Evolutionary conservation across 2,113 vertebrate genomes (phyloP), one percentile per base, ranked within the genome.

Genomic region (Pholis gunnellus): DNA sequence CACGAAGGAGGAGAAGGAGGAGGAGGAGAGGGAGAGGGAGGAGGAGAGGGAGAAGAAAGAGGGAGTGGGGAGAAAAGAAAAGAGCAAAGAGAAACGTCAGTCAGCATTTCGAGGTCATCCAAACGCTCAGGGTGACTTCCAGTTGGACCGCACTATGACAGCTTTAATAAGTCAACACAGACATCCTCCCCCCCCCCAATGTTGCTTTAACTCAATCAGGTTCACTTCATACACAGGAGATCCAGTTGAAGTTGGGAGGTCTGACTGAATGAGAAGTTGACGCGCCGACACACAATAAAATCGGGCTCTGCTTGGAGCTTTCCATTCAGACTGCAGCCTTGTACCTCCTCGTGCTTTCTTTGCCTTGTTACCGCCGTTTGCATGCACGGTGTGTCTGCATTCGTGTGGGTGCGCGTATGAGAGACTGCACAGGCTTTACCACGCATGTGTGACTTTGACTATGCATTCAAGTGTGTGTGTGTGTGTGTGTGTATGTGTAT

Each of bases 271-370:
- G 65, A 87, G 71, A 88, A 27, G 56, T 60, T 79, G 40, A 76
- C 1, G n/a, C 66, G 71, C 64, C 17, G 20, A 76, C 66, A 65
- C 66, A 79, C 76, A 64, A 78, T 75, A 70, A 70, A 57, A 36
- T 56, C 36, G 29, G 79, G 67, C 82, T 64, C 68, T 76, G 59
- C 48, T 34, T 34, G 50, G 72, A 69, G 34, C 72, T 54, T 13
- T 74, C 79, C 74, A 78, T 86, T 87, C 64, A 81, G 65, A 38
- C 70, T 61, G 71, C 44, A 75, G 79, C 72, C 86, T 82, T 68
- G 57, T 60, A 59, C 81, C 88, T 85, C 85, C 79, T 84, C 86
- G 25, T 75, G 65, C 75, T 84, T 73, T 78, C 84, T 89, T 88
- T 87, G 90, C 89, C 86, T 84, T 71, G 48, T 68, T 48, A 79